Base-by-base conservation (phyloP, 1,140 invertebrate species). In the Epicauta chinensis region DNA sequence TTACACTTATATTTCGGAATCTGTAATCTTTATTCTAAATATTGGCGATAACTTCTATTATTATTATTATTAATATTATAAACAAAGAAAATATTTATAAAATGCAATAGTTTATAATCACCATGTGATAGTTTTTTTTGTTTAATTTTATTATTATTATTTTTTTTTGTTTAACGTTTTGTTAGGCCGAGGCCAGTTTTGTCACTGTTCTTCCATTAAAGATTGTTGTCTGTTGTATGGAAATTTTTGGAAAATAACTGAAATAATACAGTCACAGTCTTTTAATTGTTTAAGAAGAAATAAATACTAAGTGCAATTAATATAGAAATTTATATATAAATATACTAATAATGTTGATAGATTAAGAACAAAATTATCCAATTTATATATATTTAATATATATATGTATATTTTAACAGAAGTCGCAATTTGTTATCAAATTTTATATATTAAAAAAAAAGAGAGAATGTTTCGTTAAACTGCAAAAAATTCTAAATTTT, bases 121-220 rank as follows among this genome's bases (percentile, higher is more conserved):
- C 54, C 55, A 53, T 65, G 64, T 68, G 62, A 68, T 68, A 65
- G 48, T 58, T 41, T 59, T 51, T 65, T 62, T 61, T 57, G 38
- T 65, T 65, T 64, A 40, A n/a, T 35, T 61, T 57, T 63, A 38
- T 55, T 45, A n/a, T 60, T 53, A 13, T 39, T 41, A 12, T 56
- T 17, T 9, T 30, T 60, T 63, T 64, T 60, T 60, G 44, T 63
- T 66, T 64, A 60, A 53, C 51, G 23, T 48, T 62, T 65, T 62
- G 57, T 61, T 61, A 62, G 64, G 64, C 62, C 56, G 17, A 58
- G 62, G 64, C 64, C 64, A 66, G 62, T 66, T 63, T 50, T 53
- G 56, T 66, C 64, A 60, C 56, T 51, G 64, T 64, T 66, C 64
- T 66, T 66, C 64, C 64, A 63, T 47, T 45, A 57, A 59, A 59